phyloP scores from a whole-genome alignment of 2,113 vertebrate genomes.

The Neomonachus schauinslandi region DNA sequence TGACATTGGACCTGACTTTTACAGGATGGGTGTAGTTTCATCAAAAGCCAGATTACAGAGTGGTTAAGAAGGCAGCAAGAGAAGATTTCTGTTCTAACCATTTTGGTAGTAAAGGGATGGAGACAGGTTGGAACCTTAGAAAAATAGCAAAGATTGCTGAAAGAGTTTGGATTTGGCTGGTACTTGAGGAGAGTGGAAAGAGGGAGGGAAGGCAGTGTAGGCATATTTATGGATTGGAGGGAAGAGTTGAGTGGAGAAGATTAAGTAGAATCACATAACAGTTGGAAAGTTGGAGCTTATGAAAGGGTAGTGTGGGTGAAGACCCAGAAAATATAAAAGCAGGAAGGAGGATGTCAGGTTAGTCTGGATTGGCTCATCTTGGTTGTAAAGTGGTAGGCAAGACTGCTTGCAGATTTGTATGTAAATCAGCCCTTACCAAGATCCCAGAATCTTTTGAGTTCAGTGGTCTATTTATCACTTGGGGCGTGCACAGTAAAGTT shows the following conservation, averaged over 20 bases:
- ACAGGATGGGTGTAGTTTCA: neutral
- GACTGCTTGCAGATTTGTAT: neutral
- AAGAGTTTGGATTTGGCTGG: neutral
- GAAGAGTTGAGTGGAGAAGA: neutral
- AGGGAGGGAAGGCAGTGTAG: neutral
- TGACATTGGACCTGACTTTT: neutral
- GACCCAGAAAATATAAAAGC: neutral
- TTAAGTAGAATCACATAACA: neutral
- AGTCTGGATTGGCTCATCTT: neutral
- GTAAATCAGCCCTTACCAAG: neutral
- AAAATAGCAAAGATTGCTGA: conserved; percentile 5
- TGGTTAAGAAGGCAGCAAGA: neutral
- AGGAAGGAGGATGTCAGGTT: neutral
- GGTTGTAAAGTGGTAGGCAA: neutral
- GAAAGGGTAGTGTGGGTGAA: neutral
- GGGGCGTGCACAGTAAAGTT: neutral
- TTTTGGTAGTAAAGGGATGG: neutral
- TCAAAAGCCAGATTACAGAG: neutral
- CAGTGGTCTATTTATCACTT: neutral
- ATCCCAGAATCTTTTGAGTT: neutral
- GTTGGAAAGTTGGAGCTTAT: neutral
- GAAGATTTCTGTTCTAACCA: neutral
- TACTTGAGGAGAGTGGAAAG: neutral
- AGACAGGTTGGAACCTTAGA: conserved; percentile 2
- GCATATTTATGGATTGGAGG: neutral